A percentile compares a stretch with the other conserved stretches of the same genome.
phyloP scores from a whole-genome alignment of 1,140 invertebrate species.

The Drosophila malerkotliana region DNA sequence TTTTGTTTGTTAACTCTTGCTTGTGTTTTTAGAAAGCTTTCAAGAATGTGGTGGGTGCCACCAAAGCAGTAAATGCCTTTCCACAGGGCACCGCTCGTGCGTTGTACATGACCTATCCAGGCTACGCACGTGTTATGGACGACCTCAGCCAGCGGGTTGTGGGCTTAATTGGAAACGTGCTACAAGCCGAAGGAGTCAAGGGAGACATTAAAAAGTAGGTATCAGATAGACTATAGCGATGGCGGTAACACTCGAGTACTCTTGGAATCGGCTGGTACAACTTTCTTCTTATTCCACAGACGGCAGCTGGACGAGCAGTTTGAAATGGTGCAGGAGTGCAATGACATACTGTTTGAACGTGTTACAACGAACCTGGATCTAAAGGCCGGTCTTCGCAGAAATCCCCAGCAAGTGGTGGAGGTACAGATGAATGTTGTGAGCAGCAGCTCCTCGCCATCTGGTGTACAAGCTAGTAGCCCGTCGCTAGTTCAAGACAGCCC shows the following conservation, averaged over 20 bases:
- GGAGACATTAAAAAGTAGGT: conserved; percentile 85
- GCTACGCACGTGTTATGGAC: conserved; percentile 87
- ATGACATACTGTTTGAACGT: conserved; percentile 92
- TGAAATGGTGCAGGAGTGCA: conserved; percentile 90
- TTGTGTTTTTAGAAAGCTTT: conserved; percentile 47
- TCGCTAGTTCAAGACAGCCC: conserved; percentile 20
- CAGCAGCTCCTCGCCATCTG: conserved; percentile 42
- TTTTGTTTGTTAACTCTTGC: neutral
- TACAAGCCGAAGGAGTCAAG: conserved; percentile 86
- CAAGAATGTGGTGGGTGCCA: conserved; percentile 85
- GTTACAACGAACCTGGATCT: conserved; percentile 90
- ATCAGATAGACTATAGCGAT: no score
- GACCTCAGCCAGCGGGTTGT: conserved; percentile 86
- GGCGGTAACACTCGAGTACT: neutral
- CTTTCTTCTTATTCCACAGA: conserved; percentile 23
- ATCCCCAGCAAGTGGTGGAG: conserved; percentile 85
- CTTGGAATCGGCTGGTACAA: neutral
- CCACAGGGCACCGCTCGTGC: conserved; percentile 88
- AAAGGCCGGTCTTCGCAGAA: conserved; percentile 86
- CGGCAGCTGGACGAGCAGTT: conserved; percentile 89
- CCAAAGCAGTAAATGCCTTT: conserved; percentile 88
- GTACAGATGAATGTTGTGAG: conserved; percentile 84
- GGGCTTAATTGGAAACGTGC: conserved; percentile 85
- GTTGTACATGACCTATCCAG: conserved; percentile 89
- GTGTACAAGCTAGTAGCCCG: neutral